Base-by-base conservation (phyloP, 2,888 invertebrate genomes). In the Plebejus anna region DNA sequence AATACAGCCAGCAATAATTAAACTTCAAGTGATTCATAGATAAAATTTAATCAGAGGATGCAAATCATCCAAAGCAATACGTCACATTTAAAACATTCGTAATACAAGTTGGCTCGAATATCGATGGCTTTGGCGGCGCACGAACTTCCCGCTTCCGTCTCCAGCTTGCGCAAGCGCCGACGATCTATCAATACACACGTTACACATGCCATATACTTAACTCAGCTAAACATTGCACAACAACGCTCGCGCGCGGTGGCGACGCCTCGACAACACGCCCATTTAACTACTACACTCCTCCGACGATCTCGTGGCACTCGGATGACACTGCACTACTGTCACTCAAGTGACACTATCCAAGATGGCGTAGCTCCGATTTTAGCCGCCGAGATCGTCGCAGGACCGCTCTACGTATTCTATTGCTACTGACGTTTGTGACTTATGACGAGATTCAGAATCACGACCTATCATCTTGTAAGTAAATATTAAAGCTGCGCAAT, bases 371-470 rank as follows among this genome's bases (percentile, higher is more conserved):
- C 7, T 51, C 55, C 55, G 55, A 55, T 16, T 55, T 16, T 4
- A 55, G 55, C 0, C 55, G 4, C 4, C 55, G 55, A 55, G 16
- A 55, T 16, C 55, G 1, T 16, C 55, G 1, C 0, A 13, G 16
- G 55, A 55, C 90, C 89, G 90, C 83, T 88, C 86, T 87, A 89
- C 87, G 86, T 88, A 87, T 88, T 88, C 81, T 90, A 92, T 92
- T 91, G 91, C 93, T 94, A 92, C 92, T 91, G 90, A 91, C 90
- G 83, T 90, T 93, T 94, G 94, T 93, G 93, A 94, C 93, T 92
- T 92, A 92, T 91, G 91, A 93, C 93, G 92, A 93, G 94, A 94
- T 93, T 93, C 93, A 90, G 91, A 93, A 94, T 92, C 93, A 93
- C 93, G 93, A 91, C 89, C 92, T 93, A 93, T 92, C 88, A 91